These are phyloP conservation scores for Uropsilus gracilis DNA, from an alignment of 2,113 vertebrate species.

Conservation along the genomic window DNA sequence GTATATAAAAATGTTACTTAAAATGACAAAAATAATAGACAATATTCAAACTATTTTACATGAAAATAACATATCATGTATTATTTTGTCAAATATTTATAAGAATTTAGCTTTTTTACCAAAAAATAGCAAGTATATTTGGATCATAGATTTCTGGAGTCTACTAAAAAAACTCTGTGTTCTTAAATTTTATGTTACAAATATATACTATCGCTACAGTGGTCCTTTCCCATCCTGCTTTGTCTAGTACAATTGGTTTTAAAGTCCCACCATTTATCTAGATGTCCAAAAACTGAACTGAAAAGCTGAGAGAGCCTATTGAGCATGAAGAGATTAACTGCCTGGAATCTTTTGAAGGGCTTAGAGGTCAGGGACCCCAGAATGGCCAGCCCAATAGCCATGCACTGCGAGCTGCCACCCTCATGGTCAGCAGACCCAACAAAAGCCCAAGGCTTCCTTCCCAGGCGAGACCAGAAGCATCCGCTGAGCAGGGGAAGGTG, in stretches of 20 bases:
- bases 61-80: neutral
- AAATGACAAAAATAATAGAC: neutral
- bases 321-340: neutral
- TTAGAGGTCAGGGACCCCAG: neutral
- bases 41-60: neutral
- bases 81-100: neutral
- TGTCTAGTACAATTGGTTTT: neutral
- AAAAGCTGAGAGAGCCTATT: neutral
- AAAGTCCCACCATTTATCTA: neutral
- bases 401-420: neutral
- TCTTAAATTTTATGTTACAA: conserved; percentile 18
- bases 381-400: neutral
- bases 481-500: neutral
- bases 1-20: neutral
- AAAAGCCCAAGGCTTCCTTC: neutral
- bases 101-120: conserved; percentile 16
- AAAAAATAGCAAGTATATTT: neutral
- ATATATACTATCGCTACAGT: neutral
- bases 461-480: neutral
- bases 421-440: neutral
- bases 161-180: neutral
- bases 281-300: neutral
- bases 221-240: neutral
- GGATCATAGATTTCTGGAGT: neutral
- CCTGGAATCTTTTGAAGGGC: neutral